Conservation (phyloP, 2,888 invertebrate species). For the Polyploca ridens region DNA sequence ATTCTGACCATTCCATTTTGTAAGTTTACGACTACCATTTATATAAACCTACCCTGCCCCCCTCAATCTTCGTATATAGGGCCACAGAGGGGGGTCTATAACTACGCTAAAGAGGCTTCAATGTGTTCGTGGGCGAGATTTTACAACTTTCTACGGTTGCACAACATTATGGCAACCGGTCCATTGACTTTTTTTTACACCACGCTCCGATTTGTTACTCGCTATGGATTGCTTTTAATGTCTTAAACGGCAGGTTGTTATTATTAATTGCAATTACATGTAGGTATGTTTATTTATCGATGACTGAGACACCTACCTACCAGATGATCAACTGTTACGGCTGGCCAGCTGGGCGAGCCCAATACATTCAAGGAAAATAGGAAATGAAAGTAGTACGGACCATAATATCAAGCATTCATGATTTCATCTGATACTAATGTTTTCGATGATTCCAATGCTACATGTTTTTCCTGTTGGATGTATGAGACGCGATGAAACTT, state of each 20-base stretch:
- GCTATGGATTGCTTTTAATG: not conserved
- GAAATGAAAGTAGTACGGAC: too few relatives aligned
- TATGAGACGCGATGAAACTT: too few relatives aligned
- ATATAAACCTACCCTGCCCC: not conserved
- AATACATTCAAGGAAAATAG: not conserved
- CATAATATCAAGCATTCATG: too few relatives aligned
- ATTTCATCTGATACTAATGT: too few relatives aligned
- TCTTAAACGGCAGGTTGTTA: not conserved
- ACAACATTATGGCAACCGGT: conserved; percentile 5
- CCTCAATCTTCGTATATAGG: not conserved
- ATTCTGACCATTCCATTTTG: conserved; percentile 4
- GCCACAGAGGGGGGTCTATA: not conserved
- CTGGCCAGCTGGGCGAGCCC: too few relatives aligned
- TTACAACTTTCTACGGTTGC: conserved; percentile 9
- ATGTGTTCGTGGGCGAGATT: conserved; percentile 1
- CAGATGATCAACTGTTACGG: too few relatives aligned
- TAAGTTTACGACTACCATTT: not conserved
- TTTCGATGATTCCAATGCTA: too few relatives aligned
- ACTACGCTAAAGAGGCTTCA: not conserved
- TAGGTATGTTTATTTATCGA: too few relatives aligned
- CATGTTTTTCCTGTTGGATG: too few relatives aligned
- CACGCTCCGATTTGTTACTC: conserved; percentile 1
- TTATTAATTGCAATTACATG: not conserved
- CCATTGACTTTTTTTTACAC: conserved; percentile 2
- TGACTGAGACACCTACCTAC: too few relatives aligned